A percentile compares a stretch with the other conserved stretches of the same genome.
Conservation (phyloP, 2,797 vertebrate genomes). For the Delichon dasypus region DNA sequence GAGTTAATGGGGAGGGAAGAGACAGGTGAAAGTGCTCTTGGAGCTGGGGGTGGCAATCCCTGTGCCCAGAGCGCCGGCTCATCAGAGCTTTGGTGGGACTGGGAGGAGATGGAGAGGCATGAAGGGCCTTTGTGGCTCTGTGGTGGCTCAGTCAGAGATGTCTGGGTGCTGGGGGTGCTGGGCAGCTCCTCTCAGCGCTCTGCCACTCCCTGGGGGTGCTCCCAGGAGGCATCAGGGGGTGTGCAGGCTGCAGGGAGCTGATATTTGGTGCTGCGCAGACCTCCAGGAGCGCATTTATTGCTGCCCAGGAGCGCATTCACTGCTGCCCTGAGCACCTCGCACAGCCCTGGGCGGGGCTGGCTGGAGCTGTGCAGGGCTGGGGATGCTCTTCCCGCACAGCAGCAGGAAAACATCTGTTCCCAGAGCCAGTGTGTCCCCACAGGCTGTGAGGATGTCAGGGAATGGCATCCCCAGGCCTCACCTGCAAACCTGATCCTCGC, state of each 20-base stretch:
- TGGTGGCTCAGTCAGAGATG: no score
- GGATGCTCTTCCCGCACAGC: not conserved
- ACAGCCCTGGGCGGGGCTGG: not conserved
- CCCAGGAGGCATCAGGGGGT: no score
- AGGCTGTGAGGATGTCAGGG: not conserved
- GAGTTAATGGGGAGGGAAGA: not conserved
- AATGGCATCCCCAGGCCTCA: constrained; percentile 49
- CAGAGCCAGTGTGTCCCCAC: rapidly evolving
- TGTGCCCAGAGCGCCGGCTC: no score
- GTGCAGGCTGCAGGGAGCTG: not conserved
- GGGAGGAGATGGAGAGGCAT: no score
- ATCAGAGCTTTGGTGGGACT: no score
- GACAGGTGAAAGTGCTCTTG: not conserved
- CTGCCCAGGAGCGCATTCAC: not conserved
- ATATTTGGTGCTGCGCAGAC: not conserved
- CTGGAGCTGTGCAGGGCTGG: not conserved
- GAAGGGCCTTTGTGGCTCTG: no score
- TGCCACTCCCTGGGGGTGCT: no score
- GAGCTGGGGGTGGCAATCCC: no score
- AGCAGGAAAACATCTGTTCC: not conserved
- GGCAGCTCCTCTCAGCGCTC: no score
- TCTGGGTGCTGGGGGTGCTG: no score
- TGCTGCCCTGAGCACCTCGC: not conserved
- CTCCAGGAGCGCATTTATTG: not conserved
- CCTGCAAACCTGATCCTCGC: constrained; percentile 83